phyloP scores from a whole-genome alignment of 2,888 invertebrate species.

The Zygothrica quintamaculata region DNA sequence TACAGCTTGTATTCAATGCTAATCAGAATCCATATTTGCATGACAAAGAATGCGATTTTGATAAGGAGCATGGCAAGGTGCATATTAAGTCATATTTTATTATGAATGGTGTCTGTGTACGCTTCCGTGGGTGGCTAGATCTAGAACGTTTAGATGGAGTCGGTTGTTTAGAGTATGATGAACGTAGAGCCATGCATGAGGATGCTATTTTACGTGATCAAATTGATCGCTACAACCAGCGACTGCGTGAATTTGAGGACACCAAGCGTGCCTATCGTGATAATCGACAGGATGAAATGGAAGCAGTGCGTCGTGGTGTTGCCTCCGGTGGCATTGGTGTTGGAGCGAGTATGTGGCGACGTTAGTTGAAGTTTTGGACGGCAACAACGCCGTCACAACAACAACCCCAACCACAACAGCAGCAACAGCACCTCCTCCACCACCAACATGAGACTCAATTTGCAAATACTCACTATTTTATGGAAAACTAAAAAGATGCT shows the following conservation, averaged over 20 bases:
- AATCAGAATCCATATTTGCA: constrained; percentile 87
- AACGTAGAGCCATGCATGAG: constrained; percentile 95
- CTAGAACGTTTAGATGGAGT: constrained; percentile 96
- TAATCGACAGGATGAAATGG: constrained; percentile 89
- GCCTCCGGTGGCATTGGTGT: constrained; percentile 84
- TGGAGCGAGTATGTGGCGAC: constrained; percentile 84
- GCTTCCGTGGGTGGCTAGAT: constrained; percentile 97
- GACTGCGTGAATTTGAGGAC: constrained; percentile 94
- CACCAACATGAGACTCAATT: constrained; percentile 75
- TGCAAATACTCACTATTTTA: constrained; percentile 75
- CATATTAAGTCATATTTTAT: constrained; percentile 97
- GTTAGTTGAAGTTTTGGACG: constrained; percentile 81
- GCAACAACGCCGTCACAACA: constrained; percentile 60
- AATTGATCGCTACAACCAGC: constrained; percentile 95
- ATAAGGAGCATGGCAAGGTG: constrained; percentile 98
- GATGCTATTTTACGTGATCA: constrained; percentile 95
- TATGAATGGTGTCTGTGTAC: constrained; percentile 99
- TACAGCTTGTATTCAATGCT: constrained; percentile 94
- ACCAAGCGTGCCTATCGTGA: constrained; percentile 92
- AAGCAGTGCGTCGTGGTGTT: constrained; percentile 84
- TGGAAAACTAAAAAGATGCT: constrained; percentile 75
- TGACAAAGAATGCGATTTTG: constrained; percentile 95
- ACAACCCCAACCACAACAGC: too few species aligned
- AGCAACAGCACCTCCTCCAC: constrained; percentile 43
- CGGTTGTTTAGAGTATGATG: constrained; percentile 96